Evolutionary conservation across 2,113 vertebrate genomes (phyloP), one percentile per base, ranked within the genome.

Genomic region (Gopherus flavomarginatus): DNA sequence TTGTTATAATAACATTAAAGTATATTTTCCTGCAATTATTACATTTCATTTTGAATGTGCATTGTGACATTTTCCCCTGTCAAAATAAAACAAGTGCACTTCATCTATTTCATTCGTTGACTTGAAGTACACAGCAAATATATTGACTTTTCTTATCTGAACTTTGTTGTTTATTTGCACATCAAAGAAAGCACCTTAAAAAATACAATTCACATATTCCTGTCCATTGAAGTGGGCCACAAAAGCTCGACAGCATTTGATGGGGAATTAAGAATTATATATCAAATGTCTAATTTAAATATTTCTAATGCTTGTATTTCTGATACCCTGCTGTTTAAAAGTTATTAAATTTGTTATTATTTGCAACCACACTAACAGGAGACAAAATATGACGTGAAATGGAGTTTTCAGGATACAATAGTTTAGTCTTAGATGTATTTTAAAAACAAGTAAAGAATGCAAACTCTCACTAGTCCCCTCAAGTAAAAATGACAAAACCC

Each of bases 271-370:
- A 93, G 56, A 96, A 95, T 57, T 97, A 88, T 92, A 95, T 96
- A 96, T 91, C 92, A 96, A 97, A 96, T 89, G 22, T 89, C 90
- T 96, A 95, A 96, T 96, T 97, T 97, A 95, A 97, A 96, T 97
- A 96, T 96, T 96, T 97, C n/a, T 92, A 96, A 94, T 96, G 94
- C 49, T 91, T 62, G 59, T 95, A 93, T 96, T 97, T 95, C 83
- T 96, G 96, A 91, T 95, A 95, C 50, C 93, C 56, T 59, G 69
- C 93, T 93, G 93, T 94, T 97, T 94, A 82, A 85, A 92, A 96
- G 85, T 93, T 97, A 96, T 96, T 96, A 94, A 93, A 93, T 95
- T 86, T 95, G 79, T 52, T 93, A 62, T 87, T 69, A 75, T 94
- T 96, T 87, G 49, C 82, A 79, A 88, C 49, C 62, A 90, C 92